phyloP scores from a whole-genome alignment of 2,797 vertebrate species.

The Rhabdophis nuchalis region DNA sequence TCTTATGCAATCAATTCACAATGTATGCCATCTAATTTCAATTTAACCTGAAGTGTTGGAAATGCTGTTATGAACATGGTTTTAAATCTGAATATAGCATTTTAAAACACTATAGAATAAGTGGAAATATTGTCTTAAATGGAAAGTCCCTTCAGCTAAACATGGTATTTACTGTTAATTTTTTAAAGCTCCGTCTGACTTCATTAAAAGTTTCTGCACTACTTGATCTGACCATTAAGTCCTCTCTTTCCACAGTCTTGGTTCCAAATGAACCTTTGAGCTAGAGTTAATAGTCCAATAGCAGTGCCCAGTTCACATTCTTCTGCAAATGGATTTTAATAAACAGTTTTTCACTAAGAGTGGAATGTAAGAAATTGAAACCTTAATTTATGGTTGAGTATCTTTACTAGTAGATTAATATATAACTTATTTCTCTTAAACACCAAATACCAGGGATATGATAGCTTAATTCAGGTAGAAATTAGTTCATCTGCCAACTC shows the following conservation, averaged over 20 bases:
- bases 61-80: background rate
- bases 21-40: background rate
- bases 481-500: background rate
- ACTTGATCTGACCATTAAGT: background rate
- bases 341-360: background rate
- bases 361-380: background rate
- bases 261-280: constrained; percentile 9
- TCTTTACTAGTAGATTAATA: constrained; percentile 12
- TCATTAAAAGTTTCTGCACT: background rate
- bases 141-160: background rate
- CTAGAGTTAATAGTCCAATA: constrained; percentile 2
- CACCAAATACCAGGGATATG: background rate
- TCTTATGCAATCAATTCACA: background rate
- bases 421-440: constrained; percentile 1
- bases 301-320: constrained; percentile 1
- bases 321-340: constrained; percentile 12
- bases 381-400: background rate
- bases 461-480: background rate
- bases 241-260: background rate
- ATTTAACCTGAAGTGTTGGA: background rate
- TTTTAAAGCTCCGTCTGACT: background rate
- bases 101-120: background rate
- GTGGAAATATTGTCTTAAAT: background rate
- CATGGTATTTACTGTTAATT: background rate
- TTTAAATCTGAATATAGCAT: background rate